These are phyloP conservation scores for Proisotoma minuta DNA, from an alignment of 2,888 invertebrate species.

Conservation along the genomic window DNA sequence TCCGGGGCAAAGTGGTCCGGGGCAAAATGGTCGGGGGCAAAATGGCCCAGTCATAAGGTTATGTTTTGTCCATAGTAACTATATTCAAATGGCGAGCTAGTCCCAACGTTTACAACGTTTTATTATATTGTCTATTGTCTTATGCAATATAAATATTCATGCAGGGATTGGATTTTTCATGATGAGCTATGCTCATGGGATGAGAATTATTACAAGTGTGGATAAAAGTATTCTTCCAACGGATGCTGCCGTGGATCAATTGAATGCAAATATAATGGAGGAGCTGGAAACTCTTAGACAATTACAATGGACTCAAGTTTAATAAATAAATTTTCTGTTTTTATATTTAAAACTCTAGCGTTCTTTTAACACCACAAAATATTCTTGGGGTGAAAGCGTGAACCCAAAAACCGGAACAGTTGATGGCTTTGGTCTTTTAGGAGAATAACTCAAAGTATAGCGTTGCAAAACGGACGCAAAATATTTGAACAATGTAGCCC, in stretches of 20 bases:
- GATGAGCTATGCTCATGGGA: conserved; percentile 34
- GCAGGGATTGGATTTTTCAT: conserved; percentile 36
- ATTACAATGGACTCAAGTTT: not conserved
- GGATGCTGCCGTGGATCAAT: conserved; percentile 24
- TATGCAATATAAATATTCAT: too few species aligned
- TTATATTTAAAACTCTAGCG: not conserved
- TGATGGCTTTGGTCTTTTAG: conserved; percentile 15
- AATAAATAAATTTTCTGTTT: not conserved
- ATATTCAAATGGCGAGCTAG: too few species aligned
- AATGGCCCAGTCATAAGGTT: too few species aligned
- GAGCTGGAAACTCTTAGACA: conserved; percentile 24
- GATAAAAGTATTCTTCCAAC: conserved; percentile 24
- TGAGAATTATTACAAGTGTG: conserved; percentile 34
- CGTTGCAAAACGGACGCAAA: conserved; percentile 34
- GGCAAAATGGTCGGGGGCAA: too few species aligned
- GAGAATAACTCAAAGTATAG: conserved; percentile 25
- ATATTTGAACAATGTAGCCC: conserved; percentile 33
- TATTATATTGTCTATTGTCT: too few species aligned
- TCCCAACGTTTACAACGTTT: too few species aligned
- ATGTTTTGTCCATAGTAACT: too few species aligned
- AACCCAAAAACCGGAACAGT: conserved; percentile 22
- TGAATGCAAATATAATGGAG: conserved; percentile 29
- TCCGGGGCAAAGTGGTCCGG: too few species aligned
- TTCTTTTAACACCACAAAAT: conserved; percentile 12
- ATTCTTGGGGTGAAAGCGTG: conserved; percentile 32